Base-by-base conservation (phyloP, 2,888 invertebrate species). In the Drosophila rubida region DNA sequence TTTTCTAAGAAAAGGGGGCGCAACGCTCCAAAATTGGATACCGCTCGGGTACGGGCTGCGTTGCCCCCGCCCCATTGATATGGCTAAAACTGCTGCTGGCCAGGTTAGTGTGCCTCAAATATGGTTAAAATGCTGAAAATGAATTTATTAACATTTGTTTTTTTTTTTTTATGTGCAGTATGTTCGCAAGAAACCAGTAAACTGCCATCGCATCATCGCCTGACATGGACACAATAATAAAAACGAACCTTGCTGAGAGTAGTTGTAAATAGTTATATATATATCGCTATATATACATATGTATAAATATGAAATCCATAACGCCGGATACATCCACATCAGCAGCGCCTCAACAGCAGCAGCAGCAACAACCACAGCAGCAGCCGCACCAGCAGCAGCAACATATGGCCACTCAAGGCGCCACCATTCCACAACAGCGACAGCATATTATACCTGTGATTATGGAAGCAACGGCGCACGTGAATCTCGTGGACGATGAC, bases 401-500 rank as follows among this genome's bases (percentile, higher is more conserved):
- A 53, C 78, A 69, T 32, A 60, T 81, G 67, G 65, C 78, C 62
- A 59, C 42, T 7, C 62, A 62, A 70, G 45, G 54, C 49, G 74
- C 61, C 50, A 75, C 27, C 75, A 87, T 81, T 81, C 85, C 81
- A 70, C 87, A 81, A 45, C 60, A 66, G n/a, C 64, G 51, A 42
- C 75, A 82, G 45, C 79, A 75, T 42, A 54, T 74, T 39, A 42
- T 79, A 62, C 79, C 85, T 68, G 72, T 78, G 50, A 87, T 81
- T 75, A 87, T 91, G 90, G 90, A 90, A 78, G 64, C 86, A 59
- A 78, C 87, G 57, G 79, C 86, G 44, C 88, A 90, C 51, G 85
- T 90, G 67, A 89, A 90, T 82, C 89, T 90, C 53, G 78, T 90
- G 41, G 90, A 89, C 51, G 90, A 90, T 76, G 90, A 90, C 46